These are phyloP conservation scores for Epinephelus awoara DNA, from an alignment of 2,797 vertebrate genomes.

Conservation along the genomic window DNA sequence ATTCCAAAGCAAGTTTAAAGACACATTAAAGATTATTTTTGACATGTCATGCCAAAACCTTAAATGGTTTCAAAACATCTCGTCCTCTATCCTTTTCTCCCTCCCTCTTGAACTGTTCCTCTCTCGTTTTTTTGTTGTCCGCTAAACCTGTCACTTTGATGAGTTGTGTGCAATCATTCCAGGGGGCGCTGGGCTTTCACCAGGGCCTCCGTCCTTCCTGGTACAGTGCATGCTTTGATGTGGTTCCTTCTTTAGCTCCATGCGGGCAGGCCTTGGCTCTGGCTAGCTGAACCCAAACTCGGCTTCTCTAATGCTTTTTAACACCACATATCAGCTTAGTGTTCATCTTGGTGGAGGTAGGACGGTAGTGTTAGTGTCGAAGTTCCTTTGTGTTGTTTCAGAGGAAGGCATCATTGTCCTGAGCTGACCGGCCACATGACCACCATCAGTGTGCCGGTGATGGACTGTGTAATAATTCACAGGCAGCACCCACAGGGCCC, in stretches of 20 bases:
- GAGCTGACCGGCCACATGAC: constrained; percentile 35
- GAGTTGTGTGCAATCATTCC: constrained; percentile 75
- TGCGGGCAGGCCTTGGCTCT: constrained; percentile 29
- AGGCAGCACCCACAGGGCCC: constrained; percentile 8
- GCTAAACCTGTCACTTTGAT: constrained; percentile 78
- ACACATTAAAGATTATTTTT: constrained; percentile 26
- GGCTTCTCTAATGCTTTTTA: constrained; percentile 16
- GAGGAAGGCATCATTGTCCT: constrained; percentile 23
- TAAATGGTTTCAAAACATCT: constrained; percentile 44
- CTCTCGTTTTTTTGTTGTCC: constrained; percentile 39
- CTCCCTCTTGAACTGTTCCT: constrained; percentile 6
- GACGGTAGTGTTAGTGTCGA: neutral
- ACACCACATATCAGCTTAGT: constrained; percentile 1
- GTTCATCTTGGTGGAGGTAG: constrained; percentile 26
- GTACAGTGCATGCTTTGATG: constrained; percentile 73
- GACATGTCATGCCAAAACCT: constrained; percentile 23
- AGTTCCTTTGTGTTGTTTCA: constrained; percentile 36
- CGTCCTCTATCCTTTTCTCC: constrained; percentile 18
- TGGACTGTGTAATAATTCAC: constrained; percentile 18
- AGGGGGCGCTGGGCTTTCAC: constrained; percentile 65
- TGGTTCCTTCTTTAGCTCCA: constrained; percentile 59
- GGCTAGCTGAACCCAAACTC: constrained; percentile 29
- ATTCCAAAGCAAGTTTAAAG: constrained; percentile 17
- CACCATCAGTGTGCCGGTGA: constrained; percentile 6
- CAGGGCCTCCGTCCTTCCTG: constrained; percentile 71